Evolutionary conservation across 1,140 invertebrate genomes (phyloP), one percentile per base, ranked within the genome.

Genomic region (Ganaspis sp.): DNA sequence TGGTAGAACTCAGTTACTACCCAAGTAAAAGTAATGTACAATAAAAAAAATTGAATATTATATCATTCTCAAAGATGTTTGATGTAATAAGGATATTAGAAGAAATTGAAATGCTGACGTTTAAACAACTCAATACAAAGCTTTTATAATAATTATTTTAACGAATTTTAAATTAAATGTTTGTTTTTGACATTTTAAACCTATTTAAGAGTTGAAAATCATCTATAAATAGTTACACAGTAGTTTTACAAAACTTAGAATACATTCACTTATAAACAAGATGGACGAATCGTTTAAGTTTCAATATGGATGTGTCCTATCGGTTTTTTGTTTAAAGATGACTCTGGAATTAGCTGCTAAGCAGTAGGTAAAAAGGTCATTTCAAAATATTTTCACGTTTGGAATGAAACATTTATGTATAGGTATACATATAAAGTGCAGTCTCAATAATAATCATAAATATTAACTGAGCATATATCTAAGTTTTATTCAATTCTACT

Each of bases 201-300:
- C 12, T 6, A 17, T 49, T 4, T 6, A 45, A 5, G 17, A 49
- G 17, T 49, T 49, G 15, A 49, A 49, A 49, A 49, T 6, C 45
- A 49, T 15, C 17, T 49, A n/a, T 45, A 17, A 49, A 15, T n/a
- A 49, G 45, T 49, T 49, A 15, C 17, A 49, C 17, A 49, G 15
- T 49, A 49, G 45, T 49, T 49, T 17, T 49, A 49, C n/a, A n/a
- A 49, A 49, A 49, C 42, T 45, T 45, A 17, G 45, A 49, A 49
- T 49, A n/a, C 45, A 49, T 17, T n/a, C 17, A 17, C 17, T 49
- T 8, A 17, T 49, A 15, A 49, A 49, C 17, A 5, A 49, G n/a
- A 49, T 49, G 15, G n/a, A 49, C 1, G 45, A 34, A 34, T 3
- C 17, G 45, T 49, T n/a, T 45, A 15, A 49, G 6, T n/a, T 49